Conservation (phyloP, 2,113 vertebrate genomes). For the Morone chrysops region DNA sequence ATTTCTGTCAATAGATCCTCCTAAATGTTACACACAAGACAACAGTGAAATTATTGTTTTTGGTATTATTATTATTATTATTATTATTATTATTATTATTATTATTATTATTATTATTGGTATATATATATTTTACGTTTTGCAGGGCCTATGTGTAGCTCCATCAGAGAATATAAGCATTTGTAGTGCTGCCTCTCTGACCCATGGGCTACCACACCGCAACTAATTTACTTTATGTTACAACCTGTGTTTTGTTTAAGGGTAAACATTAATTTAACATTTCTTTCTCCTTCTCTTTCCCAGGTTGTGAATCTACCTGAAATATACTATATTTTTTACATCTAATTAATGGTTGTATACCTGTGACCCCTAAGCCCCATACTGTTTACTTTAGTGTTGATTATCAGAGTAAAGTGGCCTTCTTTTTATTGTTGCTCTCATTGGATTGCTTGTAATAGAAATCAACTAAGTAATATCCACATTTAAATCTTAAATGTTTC, state of each 20-base stretch:
- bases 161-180: constrained; percentile 15
- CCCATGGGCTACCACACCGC: constrained; percentile 25
- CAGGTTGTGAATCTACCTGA: not conserved
- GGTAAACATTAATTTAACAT: constrained; percentile 34
- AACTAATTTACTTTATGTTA: constrained; percentile 36
- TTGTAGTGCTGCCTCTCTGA: not conserved
- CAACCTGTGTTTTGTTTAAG: constrained; percentile 33
- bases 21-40: not conserved
- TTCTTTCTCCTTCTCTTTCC: not conserved
- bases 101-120: no score
- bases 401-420: constrained; percentile 1
- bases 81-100: no score
- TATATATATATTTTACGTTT: not conserved
- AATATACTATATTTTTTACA: constrained; percentile 1
- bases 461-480: not conserved
- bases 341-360: not conserved
- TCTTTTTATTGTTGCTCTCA: not conserved
- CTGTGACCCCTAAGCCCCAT: not conserved
- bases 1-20: no score
- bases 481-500: not conserved
- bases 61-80: not conserved
- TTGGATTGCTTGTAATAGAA: not conserved
- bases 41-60: not conserved
- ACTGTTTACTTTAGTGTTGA: not conserved
- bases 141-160: not conserved